These are phyloP conservation scores for Drosophila cardini DNA, from an alignment of 1,140 invertebrate species.

Conservation along the genomic window DNA sequence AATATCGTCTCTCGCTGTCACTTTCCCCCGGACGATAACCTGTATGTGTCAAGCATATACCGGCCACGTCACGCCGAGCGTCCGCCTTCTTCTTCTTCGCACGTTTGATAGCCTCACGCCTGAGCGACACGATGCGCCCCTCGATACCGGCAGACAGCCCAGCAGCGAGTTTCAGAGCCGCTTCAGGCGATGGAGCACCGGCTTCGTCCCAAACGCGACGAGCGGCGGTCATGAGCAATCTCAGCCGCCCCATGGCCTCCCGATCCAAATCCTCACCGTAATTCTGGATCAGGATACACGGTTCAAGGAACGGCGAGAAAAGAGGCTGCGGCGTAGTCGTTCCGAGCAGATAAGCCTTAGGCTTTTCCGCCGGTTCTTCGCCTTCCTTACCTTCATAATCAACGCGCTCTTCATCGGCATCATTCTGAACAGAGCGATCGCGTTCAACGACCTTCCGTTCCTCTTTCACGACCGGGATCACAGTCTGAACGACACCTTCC, in stretches of 20 bases:
- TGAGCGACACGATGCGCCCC: conserved; percentile 6
- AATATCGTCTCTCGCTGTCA: conserved; percentile 7
- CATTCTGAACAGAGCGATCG: conserved; percentile 7
- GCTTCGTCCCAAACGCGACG: conserved; percentile 6
- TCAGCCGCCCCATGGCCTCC: conserved; percentile 6
- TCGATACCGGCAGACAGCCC: conserved; percentile 6
- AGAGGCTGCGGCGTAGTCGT: conserved; percentile 6
- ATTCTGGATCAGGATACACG: conserved; percentile 7
- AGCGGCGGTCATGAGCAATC: conserved; percentile 7
- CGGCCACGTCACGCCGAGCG: conserved; percentile 6
- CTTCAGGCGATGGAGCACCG: conserved; percentile 6
- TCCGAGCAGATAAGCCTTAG: conserved; percentile 7
- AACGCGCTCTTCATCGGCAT: conserved; percentile 7
- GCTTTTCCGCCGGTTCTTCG: conserved; percentile 7
- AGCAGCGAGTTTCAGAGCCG: conserved; percentile 7
- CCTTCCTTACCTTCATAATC: conserved; percentile 7
- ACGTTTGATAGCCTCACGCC: conserved; percentile 7
- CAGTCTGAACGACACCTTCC: conserved; percentile 7
- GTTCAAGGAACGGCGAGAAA: conserved; percentile 7
- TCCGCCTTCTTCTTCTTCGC: conserved; percentile 7
- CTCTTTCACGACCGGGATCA: conserved; percentile 7
- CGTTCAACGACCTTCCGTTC: conserved; percentile 7
- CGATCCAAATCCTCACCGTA: conserved; percentile 7
- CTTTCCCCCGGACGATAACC: conserved; percentile 7
- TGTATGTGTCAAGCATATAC: conserved; percentile 7